Base-by-base conservation (phyloP, 2,113 vertebrate species). In the Oryzias melastigma region DNA sequence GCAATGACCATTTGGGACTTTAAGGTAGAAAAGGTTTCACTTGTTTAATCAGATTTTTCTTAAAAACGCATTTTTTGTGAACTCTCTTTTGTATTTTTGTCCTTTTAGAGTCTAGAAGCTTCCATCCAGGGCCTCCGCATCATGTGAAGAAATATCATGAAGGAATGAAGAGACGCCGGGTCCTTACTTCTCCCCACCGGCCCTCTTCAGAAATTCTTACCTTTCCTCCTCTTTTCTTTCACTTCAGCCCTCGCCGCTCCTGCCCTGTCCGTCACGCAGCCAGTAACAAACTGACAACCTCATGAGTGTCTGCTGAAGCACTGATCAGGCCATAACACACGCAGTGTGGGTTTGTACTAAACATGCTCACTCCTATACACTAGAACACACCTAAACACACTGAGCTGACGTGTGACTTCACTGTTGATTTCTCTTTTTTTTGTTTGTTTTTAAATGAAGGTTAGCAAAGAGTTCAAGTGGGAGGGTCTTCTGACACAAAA, bases 1-100 rank as follows among this genome's bases (percentile, higher is more conserved):
- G 97, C 96, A 35, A 98, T 99, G 97, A 97, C 96, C 82, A 97
- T 99, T 90, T 99, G 97, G 97, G 97, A 99, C 86, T 96, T 98
- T 74, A 98, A 98, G 96, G 97, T 98, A 74, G 18, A 45, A 4
- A 12, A 14, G 80, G 10, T 45, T 24, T 48, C 7, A 35, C 24
- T 45, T 14, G 2, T 40, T 12, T 12, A 15, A 13, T 20, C 3
- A 40, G 18, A 5, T 42, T 35, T 62, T 41, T 15, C 27, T 46
- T 22, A 17, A 14, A 3, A 4, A 14, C 46, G 14, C 22, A 13
- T 6, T n/a, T 19, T 1, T 14, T 45, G 16, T 35, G 68, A 52
- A 81, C 49, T 55, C 14, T n/a, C 7, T 6, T 73, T 35, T 60
- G 25, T 27, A 2, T 60, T 64, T 83, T 71, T 45, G 58, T 2